Evolutionary conservation across 2,888 invertebrate species (phyloP).

Genomic region (Lithophane ornitopus): DNA sequence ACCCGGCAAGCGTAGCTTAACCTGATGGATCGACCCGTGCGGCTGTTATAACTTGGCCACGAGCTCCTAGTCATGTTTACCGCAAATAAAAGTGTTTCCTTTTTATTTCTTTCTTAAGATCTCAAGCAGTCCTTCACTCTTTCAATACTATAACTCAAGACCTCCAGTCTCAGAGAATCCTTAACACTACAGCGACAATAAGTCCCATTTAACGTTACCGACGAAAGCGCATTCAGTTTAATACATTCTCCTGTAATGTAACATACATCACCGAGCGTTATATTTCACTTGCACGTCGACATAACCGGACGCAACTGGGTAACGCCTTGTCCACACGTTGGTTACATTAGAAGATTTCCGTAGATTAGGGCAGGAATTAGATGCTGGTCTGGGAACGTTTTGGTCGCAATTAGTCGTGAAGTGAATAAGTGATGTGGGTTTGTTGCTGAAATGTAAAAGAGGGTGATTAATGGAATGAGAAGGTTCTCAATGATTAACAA

Average conservation of each 20-base stretch:
- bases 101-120: not conserved
- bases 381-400: not conserved
- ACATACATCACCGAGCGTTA: slow-evolving; percentile 54
- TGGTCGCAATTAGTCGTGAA: not conserved
- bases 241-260: slow-evolving; percentile 54
- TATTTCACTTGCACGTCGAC: slow-evolving; percentile 59
- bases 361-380: slow-evolving; percentile 29
- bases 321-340: slow-evolving; percentile 42
- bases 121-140: not conserved
- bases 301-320: slow-evolving; percentile 47
- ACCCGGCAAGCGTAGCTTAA: too few relatives aligned
- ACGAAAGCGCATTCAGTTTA: slow-evolving; percentile 50
- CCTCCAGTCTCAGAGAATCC: not conserved
- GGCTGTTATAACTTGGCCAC: too few relatives aligned
- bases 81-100: too few relatives aligned
- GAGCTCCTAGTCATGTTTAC: too few relatives aligned
- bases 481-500: not conserved
- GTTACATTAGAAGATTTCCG: slow-evolving; percentile 14
- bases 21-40: too few relatives aligned
- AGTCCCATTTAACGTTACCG: slow-evolving; percentile 45
- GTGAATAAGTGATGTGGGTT: slow-evolving; percentile 9
- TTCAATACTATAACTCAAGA: not conserved
- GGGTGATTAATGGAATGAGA: not conserved
- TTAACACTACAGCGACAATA: slow-evolving; percentile 19
- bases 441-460: not conserved